Evolutionary conservation across 2,113 vertebrate genomes (phyloP).

Genomic region (Otus sunia): DNA sequence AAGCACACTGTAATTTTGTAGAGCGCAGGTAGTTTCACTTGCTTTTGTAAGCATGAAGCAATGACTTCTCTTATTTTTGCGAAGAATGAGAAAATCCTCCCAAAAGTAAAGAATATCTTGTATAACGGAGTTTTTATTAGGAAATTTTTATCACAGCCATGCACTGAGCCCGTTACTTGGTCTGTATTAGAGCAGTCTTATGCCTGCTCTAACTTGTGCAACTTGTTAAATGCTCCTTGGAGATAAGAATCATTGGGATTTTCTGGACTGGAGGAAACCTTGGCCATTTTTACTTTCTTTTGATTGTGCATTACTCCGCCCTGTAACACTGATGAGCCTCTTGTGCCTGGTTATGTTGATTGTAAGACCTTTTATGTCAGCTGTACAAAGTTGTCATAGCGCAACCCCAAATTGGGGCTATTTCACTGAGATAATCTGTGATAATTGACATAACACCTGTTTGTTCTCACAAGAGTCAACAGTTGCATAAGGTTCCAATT

Average conservation of each 20-base stretch:
- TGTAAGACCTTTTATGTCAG: slow-evolving; percentile 12
- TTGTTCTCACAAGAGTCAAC: slow-evolving; percentile 41
- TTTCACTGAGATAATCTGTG: slow-evolving; percentile 18
- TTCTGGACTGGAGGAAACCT: slow-evolving; percentile 25
- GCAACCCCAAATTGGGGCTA: neutral
- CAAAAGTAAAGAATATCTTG: neutral
- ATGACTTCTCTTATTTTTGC: neutral
- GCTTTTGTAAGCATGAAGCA: neutral
- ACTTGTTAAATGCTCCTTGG: slow-evolving; percentile 30
- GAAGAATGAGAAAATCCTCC: neutral
- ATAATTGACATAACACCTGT: slow-evolving; percentile 47
- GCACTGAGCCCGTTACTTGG: neutral
- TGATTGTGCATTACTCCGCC: slow-evolving; percentile 1
- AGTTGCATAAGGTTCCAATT: slow-evolving; percentile 24
- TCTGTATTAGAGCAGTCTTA: neutral
- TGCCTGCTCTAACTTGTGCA: neutral
- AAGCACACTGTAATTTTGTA: neutral
- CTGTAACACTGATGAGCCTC: slow-evolving; percentile 27
- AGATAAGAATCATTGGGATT: slow-evolving; percentile 42
- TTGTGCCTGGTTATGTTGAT: slow-evolving; percentile 23
- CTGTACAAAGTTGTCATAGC: neutral
- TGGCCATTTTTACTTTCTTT: slow-evolving; percentile 20
- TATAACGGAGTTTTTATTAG: neutral
- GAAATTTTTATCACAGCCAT: neutral
- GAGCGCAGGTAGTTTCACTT: neutral